Evolutionary conservation across 2,113 vertebrate species (phyloP), one percentile per base, ranked within the genome.

Genomic region (Rhinopomastus cyanomelas): DNA sequence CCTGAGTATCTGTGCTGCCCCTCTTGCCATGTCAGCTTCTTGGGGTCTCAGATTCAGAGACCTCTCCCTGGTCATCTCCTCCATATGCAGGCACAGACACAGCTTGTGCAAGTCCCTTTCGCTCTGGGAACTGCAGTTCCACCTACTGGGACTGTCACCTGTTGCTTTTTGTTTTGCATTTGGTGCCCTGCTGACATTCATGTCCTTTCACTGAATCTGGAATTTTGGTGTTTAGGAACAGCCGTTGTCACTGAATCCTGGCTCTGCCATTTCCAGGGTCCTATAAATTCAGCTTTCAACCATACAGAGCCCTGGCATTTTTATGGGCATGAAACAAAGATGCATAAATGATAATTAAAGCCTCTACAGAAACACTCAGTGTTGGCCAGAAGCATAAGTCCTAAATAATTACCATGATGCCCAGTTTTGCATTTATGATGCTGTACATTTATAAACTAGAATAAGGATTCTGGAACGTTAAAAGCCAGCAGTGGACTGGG

Each of bases 391-490:
- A 88, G 56, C 52, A 44, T 85, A 95, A 94, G 73, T 95, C 82
- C 83, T 91, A 91, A 91, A 66, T 94, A 96, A 95, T 91, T 94
- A 73, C 21, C 37, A 62, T 22, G 72, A 83, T 93, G 60, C n/a
- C 68, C 64, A 80, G 71, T 39, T 85, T 91, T 89, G 49, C 46
- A 72, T 81, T 88, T 87, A 75, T 37, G 44, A 68, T 80, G 51
- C 61, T 85, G 29, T 59, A 37, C 85, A 83, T 59, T 69, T 80
- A 77, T 92, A 73, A 87, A 92, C 64, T 66, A 80, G 55, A 85
- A 87, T 14, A 61, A 89, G 55, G 65, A 62, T 87, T 89, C 46
- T 32, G 34, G 83, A 80, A 74, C 72, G 59, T 51, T 55, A 60
- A 92, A 85, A 91, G 59, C 65, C 51, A 57, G 60, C 68, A 51